Percentiles rank a stretch among this genome's conserved stretches.
Evolutionary conservation across 2,797 vertebrate genomes (phyloP).

Genomic region (Bradypodion ventrale): DNA sequence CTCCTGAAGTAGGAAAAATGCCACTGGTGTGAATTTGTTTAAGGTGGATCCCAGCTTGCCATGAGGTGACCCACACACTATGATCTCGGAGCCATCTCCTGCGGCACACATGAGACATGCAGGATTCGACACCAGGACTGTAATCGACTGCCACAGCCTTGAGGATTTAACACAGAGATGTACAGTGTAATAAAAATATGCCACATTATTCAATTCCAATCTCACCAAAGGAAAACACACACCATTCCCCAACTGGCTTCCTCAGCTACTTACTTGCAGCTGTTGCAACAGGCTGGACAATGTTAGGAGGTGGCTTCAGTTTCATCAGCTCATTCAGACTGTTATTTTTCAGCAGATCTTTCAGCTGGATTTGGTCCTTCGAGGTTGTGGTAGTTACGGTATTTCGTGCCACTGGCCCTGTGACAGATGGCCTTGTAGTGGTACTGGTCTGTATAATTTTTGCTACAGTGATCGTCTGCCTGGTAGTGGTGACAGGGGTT

Average conservation of each 20-base stretch:
- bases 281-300: conserved; percentile 94
- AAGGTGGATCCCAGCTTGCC: too few species aligned
- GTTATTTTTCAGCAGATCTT: conserved; percentile 89
- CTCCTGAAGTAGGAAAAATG: too few species aligned
- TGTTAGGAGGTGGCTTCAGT: conserved; percentile 93
- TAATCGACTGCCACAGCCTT: too few species aligned
- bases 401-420: conserved; percentile 77
- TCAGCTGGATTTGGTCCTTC: conserved; percentile 94
- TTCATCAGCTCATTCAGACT: conserved; percentile 99
- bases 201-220: background rate
- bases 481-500: conserved; percentile 84
- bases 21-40: too few species aligned
- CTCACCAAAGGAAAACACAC: too few species aligned
- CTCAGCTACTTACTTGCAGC: conserved; percentile 83
- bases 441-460: conserved; percentile 94
- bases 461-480: conserved; percentile 95
- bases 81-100: too few species aligned
- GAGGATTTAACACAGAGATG: background rate
- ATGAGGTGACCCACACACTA: too few species aligned
- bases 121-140: too few species aligned
- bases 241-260: too few species aligned
- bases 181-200: too few species aligned
- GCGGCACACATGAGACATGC: too few species aligned
- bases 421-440: conserved; percentile 81
- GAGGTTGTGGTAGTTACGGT: conserved; percentile 82